Base-by-base conservation (phyloP, 2,888 invertebrate genomes). In the Diplazon laetatorius region DNA sequence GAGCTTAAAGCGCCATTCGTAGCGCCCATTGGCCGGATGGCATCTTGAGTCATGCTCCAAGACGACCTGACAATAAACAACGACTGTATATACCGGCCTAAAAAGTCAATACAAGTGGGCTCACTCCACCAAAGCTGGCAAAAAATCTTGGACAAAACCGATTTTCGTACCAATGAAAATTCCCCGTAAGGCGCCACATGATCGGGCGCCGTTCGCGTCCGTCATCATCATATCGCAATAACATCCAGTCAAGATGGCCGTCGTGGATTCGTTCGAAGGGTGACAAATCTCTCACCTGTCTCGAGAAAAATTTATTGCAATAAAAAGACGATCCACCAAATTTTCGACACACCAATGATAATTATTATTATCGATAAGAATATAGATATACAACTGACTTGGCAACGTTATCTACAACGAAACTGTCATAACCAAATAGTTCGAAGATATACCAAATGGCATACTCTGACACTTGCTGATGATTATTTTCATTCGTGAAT, bases 381-480 rank as follows among this genome's bases (percentile, higher is more conserved):
- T 14, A 30, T 14, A 14, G 1, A 55, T 14, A 16, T 9, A 55
- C 14, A 0, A 16, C 4, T 16, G 0, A 6, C 16, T 16, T 30
- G 14, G 55, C 2, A 14, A 5, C 55, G 30, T 55, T 14, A 35
- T 35, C 30, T 10, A 30, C 14, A 16, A 14, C 55, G 35, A 16
- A 55, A 30, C 55, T 16, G 55, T 14, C 35, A 30, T 30, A 52
- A 22, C 25, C 52, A 0, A 55, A 30, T 9, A 4, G 25, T 20
- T 39, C n/a, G 59, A 8, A 12, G 37, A 37, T 59, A 16, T n/a
- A n/a, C 35, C 16, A 59, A 59, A 59, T 59, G 39, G 10, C 59
- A 59, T 37, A 37, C n/a, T 75, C 80, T 81, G 78, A 82, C 70
- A 82, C 82, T 83, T 82, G 83, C 81, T 82, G 80, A 83, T 83